phyloP scores from a whole-genome alignment of 2,888 invertebrate genomes.

The Linyphia triangularis region DNA sequence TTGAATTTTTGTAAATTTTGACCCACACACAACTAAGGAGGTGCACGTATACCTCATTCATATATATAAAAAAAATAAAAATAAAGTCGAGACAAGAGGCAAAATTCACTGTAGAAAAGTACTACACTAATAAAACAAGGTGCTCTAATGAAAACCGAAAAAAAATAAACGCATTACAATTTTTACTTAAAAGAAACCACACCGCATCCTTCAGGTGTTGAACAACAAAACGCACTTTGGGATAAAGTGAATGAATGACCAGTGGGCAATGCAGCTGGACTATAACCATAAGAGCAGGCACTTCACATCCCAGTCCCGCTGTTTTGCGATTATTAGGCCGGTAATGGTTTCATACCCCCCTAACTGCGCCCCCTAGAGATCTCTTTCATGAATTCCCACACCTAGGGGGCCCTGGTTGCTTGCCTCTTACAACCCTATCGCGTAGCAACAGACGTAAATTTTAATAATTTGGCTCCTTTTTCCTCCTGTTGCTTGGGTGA shows the following conservation, averaged over 20 bases:
- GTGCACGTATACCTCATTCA: too few relatives aligned
- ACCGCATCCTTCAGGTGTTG: too few relatives aligned
- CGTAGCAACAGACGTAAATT: slow-evolving; percentile 70
- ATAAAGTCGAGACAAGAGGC: too few relatives aligned
- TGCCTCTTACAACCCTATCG: slow-evolving; percentile 29
- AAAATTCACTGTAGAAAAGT: too few relatives aligned
- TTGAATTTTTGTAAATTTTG: too few relatives aligned
- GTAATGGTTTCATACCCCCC: slow-evolving; percentile 47
- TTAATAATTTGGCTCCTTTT: slow-evolving; percentile 63
- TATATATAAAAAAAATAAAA: too few relatives aligned
- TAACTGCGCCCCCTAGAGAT: slow-evolving; percentile 20
- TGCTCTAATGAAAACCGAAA: too few relatives aligned
- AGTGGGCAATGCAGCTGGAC: slow-evolving; percentile 7
- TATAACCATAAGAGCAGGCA: slow-evolving; percentile 16
- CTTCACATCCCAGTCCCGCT: slow-evolving; percentile 17
- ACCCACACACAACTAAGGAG: too few relatives aligned
- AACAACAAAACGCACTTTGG: slow-evolving; percentile 17
- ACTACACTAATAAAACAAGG: too few relatives aligned
- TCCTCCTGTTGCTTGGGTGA: slow-evolving; percentile 64
- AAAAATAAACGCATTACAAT: too few relatives aligned
- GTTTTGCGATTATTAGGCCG: slow-evolving; percentile 62
- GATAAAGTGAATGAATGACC: slow-evolving; percentile 33
- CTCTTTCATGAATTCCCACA: background rate
- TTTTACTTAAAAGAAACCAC: too few relatives aligned
- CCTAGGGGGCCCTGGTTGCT: slow-evolving; percentile 11